Evolutionary conservation across 1,140 invertebrate genomes (phyloP), one percentile per base, ranked within the genome.

Genomic region (Euglossa dilemma): DNA sequence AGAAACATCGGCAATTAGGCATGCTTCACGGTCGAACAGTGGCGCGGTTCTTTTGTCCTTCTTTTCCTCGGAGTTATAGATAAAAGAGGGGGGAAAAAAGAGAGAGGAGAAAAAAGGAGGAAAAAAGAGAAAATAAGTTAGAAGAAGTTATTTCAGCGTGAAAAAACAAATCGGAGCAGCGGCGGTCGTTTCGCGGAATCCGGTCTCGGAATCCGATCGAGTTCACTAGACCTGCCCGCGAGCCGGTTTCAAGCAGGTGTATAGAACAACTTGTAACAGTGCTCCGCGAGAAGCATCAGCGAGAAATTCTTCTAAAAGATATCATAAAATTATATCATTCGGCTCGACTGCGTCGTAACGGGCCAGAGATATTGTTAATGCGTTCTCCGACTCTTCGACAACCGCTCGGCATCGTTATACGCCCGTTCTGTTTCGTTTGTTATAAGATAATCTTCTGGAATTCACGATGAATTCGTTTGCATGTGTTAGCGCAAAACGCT

Each of bases 161-260:
- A 83, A 89, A 86, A 89, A 89, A 63, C 76, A 85, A 89, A 89
- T 89, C 75, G 67, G 85, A 80, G 71, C 82, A 86, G 67, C 76
- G 79, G 61, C 61, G 74, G 76, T 66, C 66, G 77, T 88, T 91
- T 90, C 89, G 84, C 85, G 83, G 92, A 93, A 93, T 92, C 91
- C 89, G 91, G 92, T 92, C 90, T 92, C 87, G 91, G 89, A 90
- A 92, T 92, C 91, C 87, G 85, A 92, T 93, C 90, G 90, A 91
- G 91, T 93, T 92, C 89, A 91, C 87, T 84, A 90, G 91, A 92
- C 90, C 85, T 86, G 88, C 47, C 77, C 75, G 74, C 72, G 84
- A 90, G 91, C 91, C 91, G 91, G 92, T 93, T 93, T 92, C 72
- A 82, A 83, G 85, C 89, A 86, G 79, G 85, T 89, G 88, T 89